Conservation (phyloP, 2,113 vertebrate genomes). For the Otis tarda region DNA sequence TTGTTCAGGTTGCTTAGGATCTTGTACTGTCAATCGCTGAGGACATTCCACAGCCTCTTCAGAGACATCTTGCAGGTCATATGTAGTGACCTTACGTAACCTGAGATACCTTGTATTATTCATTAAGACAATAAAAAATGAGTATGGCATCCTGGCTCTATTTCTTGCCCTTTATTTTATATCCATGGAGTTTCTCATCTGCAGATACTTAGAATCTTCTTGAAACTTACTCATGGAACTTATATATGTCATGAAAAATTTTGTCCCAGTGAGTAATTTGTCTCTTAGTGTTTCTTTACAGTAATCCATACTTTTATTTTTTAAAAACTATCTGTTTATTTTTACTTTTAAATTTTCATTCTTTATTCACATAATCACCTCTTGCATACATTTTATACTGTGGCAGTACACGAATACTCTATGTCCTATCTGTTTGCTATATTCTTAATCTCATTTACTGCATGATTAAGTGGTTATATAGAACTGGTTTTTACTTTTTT, state of each 20-base stretch:
- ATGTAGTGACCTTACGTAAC: background rate
- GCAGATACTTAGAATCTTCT: background rate
- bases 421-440: background rate
- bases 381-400: background rate
- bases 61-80: background rate
- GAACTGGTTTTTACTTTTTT: background rate
- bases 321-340: background rate
- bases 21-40: background rate
- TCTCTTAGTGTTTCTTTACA: background rate
- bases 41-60: background rate
- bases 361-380: background rate
- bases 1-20: background rate
- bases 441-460: background rate
- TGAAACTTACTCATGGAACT: background rate
- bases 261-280: background rate
- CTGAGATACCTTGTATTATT: background rate
- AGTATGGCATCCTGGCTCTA: background rate
- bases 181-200: background rate
- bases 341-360: background rate
- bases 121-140: background rate
- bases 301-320: background rate
- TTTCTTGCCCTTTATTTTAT: background rate
- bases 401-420: accelerated
- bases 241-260: background rate
- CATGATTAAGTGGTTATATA: background rate